Evolutionary conservation across 2,113 vertebrate species (phyloP), one percentile per base, ranked within the genome.

Genomic region (Carettochelys insculpta): DNA sequence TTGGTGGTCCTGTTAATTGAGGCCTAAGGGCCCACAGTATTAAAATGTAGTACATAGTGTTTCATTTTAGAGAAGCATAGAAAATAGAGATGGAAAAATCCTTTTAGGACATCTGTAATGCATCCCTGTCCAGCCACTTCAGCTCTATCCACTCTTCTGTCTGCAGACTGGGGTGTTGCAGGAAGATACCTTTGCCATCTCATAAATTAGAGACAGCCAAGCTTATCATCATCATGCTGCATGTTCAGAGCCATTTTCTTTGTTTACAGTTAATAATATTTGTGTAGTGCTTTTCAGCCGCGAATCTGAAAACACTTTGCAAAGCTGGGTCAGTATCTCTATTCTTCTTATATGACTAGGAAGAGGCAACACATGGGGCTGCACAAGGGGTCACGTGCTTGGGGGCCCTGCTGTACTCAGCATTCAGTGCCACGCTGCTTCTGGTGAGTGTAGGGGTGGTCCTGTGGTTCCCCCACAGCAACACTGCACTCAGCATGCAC

Each of bases 61-160:
- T 27, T 75, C 41, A 43, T 45, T 43, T 45, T 45, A 25, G 24
- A 75, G 11, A 43, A 14, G 25, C 41, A 11, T 75, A 45, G 25
- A 43, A 68, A 75, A 45, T 45, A 43, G 71, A 75, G 71, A 75
- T 45, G 71, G 41, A 75, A 75, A 68, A 45, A 75, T 45, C 41
- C 71, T 27, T 45, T 77, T 45, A 25, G 27, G 48, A 11, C 78
- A 34, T 45, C 61, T 79, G 20, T 82, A 85, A 80, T 54, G n/a
- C 71, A 85, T 80, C 75, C 22, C 14, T 80, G 9, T 82, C 54
- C 80, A 77, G 19, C 61, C 38, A 38, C n/a, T 68, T 38, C 19
- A 22, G 3, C 0, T 0, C 61, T 82, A 22, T 54, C 80, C 6
- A 47, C 6, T 14, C 53, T 41, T 45, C 82, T 50, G n/a, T 77